Percentiles rank a stretch among this genome's conserved stretches.
Evolutionary conservation across 2,113 vertebrate genomes (phyloP).

Genomic region (Urocolius indicus): DNA sequence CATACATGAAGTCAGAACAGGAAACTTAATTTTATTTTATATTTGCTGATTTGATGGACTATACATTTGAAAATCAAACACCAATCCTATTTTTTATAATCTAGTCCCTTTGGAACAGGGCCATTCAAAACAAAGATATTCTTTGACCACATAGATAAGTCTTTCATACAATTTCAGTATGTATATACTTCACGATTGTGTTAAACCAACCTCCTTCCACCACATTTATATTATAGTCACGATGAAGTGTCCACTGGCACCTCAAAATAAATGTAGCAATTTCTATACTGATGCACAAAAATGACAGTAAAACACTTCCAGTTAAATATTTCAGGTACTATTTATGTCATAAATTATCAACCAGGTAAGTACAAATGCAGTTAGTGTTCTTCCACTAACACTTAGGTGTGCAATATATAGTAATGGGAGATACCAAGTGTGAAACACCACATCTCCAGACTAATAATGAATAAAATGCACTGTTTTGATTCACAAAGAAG

Average conservation of each 20-base stretch:
- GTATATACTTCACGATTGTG: not conserved
- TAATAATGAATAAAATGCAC: not conserved
- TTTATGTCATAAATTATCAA: not conserved
- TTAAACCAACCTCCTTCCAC: not conserved
- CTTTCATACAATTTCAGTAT: not conserved
- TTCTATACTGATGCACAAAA: not conserved
- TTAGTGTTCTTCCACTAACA: not conserved
- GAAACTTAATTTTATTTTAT: slow-evolving; percentile 68
- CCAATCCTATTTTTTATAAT: slow-evolving; percentile 46
- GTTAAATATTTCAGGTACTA: not conserved
- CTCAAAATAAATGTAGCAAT: not conserved
- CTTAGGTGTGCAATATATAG: not conserved
- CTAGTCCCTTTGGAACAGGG: not conserved
- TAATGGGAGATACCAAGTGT: not conserved
- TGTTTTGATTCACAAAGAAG: not conserved
- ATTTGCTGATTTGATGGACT: slow-evolving; percentile 54
- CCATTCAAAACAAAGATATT: not conserved
- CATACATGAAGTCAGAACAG: not conserved
- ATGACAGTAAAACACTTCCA: not conserved
- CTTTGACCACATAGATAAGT: not conserved
- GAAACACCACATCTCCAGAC: not conserved
- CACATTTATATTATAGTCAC: not conserved
- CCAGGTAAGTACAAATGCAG: not conserved
- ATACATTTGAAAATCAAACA: slow-evolving; percentile 73
- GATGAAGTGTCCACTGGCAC: not conserved